Evolutionary conservation across 2,888 invertebrate genomes (phyloP).

Genomic region (Campoletis raptor): DNA sequence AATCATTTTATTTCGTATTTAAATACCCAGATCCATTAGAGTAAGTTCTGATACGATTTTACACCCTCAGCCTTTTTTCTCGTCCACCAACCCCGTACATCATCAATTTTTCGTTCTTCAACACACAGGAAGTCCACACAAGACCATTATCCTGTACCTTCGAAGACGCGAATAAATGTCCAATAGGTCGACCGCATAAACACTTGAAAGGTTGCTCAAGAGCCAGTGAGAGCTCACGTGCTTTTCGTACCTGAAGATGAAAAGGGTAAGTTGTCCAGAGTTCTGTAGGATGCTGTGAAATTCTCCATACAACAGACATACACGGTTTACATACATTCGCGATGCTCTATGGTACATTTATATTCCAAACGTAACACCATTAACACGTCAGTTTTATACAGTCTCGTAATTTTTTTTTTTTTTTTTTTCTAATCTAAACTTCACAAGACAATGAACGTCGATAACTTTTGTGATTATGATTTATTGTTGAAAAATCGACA

Average conservation of each 20-base stretch:
- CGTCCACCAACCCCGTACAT: background rate
- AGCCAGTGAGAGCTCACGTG: background rate
- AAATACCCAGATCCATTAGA: slow-evolving; percentile 5
- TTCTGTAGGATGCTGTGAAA: background rate
- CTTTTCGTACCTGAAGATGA: background rate
- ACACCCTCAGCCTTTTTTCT: background rate
- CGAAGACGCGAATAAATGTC: slow-evolving; percentile 33
- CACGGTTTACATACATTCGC: slow-evolving; percentile 3
- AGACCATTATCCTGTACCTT: slow-evolving; percentile 20
- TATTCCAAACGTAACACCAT: background rate
- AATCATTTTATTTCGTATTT: slow-evolving; percentile 7
- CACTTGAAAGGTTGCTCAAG: background rate
- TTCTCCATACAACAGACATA: background rate
- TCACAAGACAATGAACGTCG: background rate
- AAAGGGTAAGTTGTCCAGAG: background rate
- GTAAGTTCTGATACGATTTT: slow-evolving; percentile 27
- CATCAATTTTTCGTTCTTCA: slow-evolving; percentile 34
- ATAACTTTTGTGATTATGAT: background rate
- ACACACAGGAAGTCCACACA: slow-evolving; percentile 7
- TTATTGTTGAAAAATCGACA: background rate
- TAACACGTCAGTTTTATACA: background rate
- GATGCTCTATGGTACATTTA: slow-evolving; percentile 10
- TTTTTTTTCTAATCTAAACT: slow-evolving; percentile 1
- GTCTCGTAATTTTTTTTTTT: background rate
- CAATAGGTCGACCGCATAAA: slow-evolving; percentile 10